Base-by-base conservation (phyloP, 2,797 vertebrate species). In the Molossus alvarezi region DNA sequence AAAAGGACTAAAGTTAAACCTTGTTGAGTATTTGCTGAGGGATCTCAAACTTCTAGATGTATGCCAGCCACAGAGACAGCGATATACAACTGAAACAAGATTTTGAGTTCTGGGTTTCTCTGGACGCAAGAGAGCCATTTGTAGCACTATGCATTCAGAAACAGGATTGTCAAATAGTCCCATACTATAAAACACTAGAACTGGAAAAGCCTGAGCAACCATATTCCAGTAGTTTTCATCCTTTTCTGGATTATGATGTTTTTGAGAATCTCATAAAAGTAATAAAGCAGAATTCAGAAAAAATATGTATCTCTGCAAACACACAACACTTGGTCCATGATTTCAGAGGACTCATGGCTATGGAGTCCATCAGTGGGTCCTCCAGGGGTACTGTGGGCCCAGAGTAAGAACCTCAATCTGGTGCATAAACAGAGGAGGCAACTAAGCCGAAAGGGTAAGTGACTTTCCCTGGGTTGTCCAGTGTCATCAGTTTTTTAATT, bases 11-110 rank as follows among this genome's bases (percentile, higher is more conserved):
- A 94, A 51, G 18, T 91, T 62, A 87, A 94, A 76, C 6, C 33
- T 53, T 84, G 48, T 80, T 21, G 45, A 60, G 20, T 72, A 62
- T 51, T 94, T 93, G 62, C 87, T 64, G 21, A 82, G 33, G 84
- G 11, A 73, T 77, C 33, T 92, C 88, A 84, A 41, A 57, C 76
- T 94, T 95, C 80, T 75, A 90, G 58, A 48, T 45, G 11, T 8
- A 15, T 80, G 55, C 27, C 21, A 67, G 71, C 18, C 25, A 65
- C 21, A 83, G 55, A 84, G 82, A 76, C 18, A 73, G 64, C 88
- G 90, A 57, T 12, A 62, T 72, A 90, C 9, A 92, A 90, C 11
- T 79, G 45, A 67, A 90, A 77, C 9, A 94, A 57, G 33, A 75
- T 82, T 80, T 91, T 77, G 41, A 90, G 73, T 21, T 92, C 45